phyloP scores from a whole-genome alignment of 2,113 vertebrate species.

The Pitta sordida region DNA sequence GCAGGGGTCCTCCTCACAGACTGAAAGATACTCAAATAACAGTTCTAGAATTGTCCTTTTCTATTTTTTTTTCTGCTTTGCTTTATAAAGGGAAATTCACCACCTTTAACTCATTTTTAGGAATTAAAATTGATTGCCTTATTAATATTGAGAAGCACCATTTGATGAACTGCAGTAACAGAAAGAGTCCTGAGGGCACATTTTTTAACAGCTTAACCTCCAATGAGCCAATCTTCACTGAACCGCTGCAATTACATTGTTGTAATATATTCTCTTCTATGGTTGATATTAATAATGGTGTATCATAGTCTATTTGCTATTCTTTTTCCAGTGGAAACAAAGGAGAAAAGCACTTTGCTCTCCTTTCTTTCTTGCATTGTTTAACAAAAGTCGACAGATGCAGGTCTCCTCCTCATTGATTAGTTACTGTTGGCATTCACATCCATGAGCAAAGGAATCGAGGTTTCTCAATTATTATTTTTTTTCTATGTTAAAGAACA shows the following conservation, averaged over 20 bases:
- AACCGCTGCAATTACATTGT: neutral
- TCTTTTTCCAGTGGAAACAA: neutral
- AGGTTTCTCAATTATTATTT: neutral
- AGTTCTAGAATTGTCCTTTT: neutral
- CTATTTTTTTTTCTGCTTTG: neutral
- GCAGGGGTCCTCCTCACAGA: neutral
- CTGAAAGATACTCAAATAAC: slow-evolving; percentile 4
- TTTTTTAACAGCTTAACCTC: neutral
- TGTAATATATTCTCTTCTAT: neutral
- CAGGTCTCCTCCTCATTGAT: neutral
- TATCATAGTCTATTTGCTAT: neutral
- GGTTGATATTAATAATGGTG: neutral
- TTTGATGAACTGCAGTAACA: neutral
- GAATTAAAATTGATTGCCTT: neutral
- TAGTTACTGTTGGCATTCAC: neutral
- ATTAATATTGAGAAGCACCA: neutral
- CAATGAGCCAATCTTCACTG: neutral
- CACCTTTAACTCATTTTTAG: neutral
- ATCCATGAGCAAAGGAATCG: neutral
- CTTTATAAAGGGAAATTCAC: neutral
- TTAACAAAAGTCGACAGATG: neutral
- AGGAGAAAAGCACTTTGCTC: neutral
- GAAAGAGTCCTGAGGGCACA: neutral
- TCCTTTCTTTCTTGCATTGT: neutral
- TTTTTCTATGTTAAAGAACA: neutral